Conservation (phyloP, 2,888 invertebrate species). For the Colletes collaris region DNA sequence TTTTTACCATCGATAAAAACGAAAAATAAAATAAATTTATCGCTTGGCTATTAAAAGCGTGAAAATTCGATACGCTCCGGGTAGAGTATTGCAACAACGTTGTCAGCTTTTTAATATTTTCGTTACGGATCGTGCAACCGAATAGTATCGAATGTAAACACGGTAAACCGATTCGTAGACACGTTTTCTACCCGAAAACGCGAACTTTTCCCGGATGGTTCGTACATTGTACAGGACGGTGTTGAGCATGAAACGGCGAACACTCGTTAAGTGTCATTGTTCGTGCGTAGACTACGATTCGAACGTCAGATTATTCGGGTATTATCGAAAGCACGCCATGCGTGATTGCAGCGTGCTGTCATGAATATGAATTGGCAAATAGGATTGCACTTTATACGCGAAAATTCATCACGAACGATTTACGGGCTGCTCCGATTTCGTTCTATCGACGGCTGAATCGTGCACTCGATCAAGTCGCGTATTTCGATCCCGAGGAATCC, state of each 20-base stretch:
- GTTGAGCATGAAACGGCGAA: constrained; percentile 24
- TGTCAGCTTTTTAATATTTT: no score
- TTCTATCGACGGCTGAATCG: constrained; percentile 27
- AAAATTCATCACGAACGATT: constrained; percentile 46
- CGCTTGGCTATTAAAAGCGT: no score
- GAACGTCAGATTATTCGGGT: constrained; percentile 49
- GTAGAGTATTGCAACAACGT: no score
- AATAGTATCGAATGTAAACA: no score
- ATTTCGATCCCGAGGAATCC: constrained; percentile 6
- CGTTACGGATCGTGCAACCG: no score
- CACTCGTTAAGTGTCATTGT: constrained; percentile 54
- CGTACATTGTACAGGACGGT: neutral
- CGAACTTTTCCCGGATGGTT: neutral
- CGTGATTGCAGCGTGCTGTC: constrained; percentile 36
- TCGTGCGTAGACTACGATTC: constrained; percentile 32
- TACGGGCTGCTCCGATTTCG: constrained; percentile 26
- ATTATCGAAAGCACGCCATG: constrained; percentile 53
- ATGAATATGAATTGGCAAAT: constrained; percentile 58
- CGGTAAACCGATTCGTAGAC: neutral
- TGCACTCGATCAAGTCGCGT: constrained; percentile 14
- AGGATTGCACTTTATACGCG: constrained; percentile 47
- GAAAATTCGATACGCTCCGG: no score
- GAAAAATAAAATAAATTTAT: no score
- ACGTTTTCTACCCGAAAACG: neutral
- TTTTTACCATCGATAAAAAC: no score